Base-by-base conservation (phyloP, 2,113 vertebrate species). In the Parotia lawesii region DNA sequence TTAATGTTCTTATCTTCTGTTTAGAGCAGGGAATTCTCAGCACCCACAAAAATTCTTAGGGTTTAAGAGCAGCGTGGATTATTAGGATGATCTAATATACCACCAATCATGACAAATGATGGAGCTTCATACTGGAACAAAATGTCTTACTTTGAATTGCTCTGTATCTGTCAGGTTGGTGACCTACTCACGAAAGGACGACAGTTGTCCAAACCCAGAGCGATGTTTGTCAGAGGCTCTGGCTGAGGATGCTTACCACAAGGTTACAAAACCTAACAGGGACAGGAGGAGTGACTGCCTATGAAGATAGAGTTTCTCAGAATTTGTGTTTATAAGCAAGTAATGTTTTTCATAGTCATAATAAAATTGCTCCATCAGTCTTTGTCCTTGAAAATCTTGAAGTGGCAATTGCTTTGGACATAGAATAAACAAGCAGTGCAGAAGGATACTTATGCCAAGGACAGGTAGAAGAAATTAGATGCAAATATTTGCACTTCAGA, bases 401-500 rank as follows among this genome's bases (percentile, higher is more conserved):
- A 92, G 83, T 77, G 54, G 25, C 72, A 85, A 67, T 92, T 94
- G 76, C 80, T 92, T 94, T 94, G 92, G 95, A 77, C 75, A 16
- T 33, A 40, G 29, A 84, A 33, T 87, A 84, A 92, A 92, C 48
- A 94, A 89, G 61, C 25, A 84, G 10, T 44, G 28, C n/a, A 71
- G 48, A 74, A 90, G 51, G 48, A 95, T 87, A 13, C 22, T 61
- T 81, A 62, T 25, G 65, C 83, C 89, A 93, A 94, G 76, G 86
- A 90, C 44, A 87, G 51, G 75, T 71, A 16, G 70, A 93, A 88
- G 56, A 90, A 84, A 92, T 78, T 53, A 78, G 37, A 93, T 94
- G 88, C 65, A 92, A 93, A 94, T 90, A 84, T 86, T 94, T 93
- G 65, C 83, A 81, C 53, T 93, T 92, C 40, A 75, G 45, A 81